Evolutionary conservation across 2,797 vertebrate species (phyloP), one percentile per base, ranked within the genome.

Genomic region (Sebastes reedi): DNA sequence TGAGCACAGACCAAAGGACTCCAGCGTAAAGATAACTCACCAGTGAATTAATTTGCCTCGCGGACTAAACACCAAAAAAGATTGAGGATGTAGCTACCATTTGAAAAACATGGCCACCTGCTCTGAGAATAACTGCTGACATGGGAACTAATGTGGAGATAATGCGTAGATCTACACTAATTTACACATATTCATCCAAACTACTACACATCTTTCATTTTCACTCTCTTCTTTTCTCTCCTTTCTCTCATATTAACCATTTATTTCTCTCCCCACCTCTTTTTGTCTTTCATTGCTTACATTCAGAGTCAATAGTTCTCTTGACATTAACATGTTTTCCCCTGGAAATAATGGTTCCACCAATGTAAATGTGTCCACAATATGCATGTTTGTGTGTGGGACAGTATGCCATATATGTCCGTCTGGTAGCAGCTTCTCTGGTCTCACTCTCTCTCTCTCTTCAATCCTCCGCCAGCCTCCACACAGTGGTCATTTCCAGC

Each of bases 401-500:
- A 85, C 58, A 56, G 20, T 42, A n/a, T 69, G 34, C 22, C 24
- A 56, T 82, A 50, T 61, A 68, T 73, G 56, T 77, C 39, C 6
- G 4, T 61, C 54, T 66, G 78, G 81, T 82, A 85, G 72, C 70
- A 67, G 52, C 66, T 67, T 79, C 56, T 60, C 11, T 18, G 67
- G 50, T 82, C 73, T 72, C 54, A 1, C 25, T 62, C 59, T 75
- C 77, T 61, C 79, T 60, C 30, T 60, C 32, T 67, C 39, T 60
- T 67, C 25, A 67, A 16, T 34, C 64, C 67, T 13, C 39, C 84
- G 66, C 75, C 85, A 85, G 71, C 70, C 14, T 12, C 30, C 13
- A 22, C 73, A 71, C 59, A 52, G 54, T 59, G 66, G 70, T 85
- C 80, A 86, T 88, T 86, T 89, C 80, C 67, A 83, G 82, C 83